Conservation (phyloP, 2,888 invertebrate genomes). For the Hypsopygia costalis region DNA sequence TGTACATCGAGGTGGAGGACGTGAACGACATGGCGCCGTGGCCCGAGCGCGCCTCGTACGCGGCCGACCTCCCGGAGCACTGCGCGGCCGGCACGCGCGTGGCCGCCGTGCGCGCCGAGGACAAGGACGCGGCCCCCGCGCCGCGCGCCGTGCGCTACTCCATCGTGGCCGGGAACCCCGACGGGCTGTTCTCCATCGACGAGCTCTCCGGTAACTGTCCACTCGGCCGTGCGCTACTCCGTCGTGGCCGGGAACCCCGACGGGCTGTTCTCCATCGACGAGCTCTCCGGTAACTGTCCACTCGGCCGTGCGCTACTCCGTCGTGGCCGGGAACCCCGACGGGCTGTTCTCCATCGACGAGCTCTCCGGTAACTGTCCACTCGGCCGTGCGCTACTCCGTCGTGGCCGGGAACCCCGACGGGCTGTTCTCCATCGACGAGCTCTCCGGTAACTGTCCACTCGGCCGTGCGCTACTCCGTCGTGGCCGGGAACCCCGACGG, state of each 20-base stretch:
- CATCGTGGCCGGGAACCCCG: slow-evolving; percentile 95
- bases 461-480: slow-evolving; percentile 90
- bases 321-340: slow-evolving; percentile 95
- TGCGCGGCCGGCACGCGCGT: slow-evolving; percentile 86
- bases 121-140: slow-evolving; percentile 88
- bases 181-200: slow-evolving; percentile 94
- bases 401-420: slow-evolving; percentile 94
- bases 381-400: slow-evolving; percentile 91
- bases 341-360: slow-evolving; percentile 94
- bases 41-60: slow-evolving; percentile 92
- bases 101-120: slow-evolving; percentile 87
- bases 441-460: slow-evolving; percentile 85
- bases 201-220: slow-evolving; percentile 84
- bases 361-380: slow-evolving; percentile 84
- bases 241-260: slow-evolving; percentile 96
- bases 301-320: slow-evolving; percentile 89
- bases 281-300: slow-evolving; percentile 84
- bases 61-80: slow-evolving; percentile 89
- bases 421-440: slow-evolving; percentile 92
- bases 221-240: slow-evolving; percentile 88
- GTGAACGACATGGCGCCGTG: slow-evolving; percentile 97
- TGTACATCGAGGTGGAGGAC: slow-evolving; percentile 87
- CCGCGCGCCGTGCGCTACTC: slow-evolving; percentile 85
- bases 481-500: slow-evolving; percentile 95
- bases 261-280: slow-evolving; percentile 93